A percentile compares a stretch with the other conserved stretches of the same genome.
phyloP scores from a whole-genome alignment of 2,113 vertebrate genomes.

The Loxodonta africana region DNA sequence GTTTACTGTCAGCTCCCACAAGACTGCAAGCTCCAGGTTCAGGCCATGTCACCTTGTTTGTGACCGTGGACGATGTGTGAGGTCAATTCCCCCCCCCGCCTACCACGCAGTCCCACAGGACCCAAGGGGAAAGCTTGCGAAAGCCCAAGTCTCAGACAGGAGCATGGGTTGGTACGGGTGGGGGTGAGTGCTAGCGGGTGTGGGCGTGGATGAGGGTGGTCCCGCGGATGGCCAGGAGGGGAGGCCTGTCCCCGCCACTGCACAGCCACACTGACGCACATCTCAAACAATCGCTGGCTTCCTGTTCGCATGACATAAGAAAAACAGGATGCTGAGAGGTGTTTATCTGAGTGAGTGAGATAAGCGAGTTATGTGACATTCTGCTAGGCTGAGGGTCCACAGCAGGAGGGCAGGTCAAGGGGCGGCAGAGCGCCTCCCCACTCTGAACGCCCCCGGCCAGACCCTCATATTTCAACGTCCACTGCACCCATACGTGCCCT shows the following conservation, averaged over 20 bases:
- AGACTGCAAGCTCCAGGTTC: neutral
- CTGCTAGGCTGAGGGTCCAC: constrained; percentile 18
- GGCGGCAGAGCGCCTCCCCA: too few relatives aligned
- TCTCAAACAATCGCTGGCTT: constrained; percentile 85
- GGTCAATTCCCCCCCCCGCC: fast-evolving
- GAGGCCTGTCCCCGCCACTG: constrained; percentile 54
- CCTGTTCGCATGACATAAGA: constrained; percentile 85
- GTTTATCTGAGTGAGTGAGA: constrained; percentile 83
- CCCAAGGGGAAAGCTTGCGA: neutral
- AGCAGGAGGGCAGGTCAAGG: neutral
- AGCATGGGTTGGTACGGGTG: neutral
- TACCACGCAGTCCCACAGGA: fast-evolving
- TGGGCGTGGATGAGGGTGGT: neutral
- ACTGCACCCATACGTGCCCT: neutral
- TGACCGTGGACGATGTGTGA: neutral
- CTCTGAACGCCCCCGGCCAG: neutral
- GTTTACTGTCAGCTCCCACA: fast-evolving
- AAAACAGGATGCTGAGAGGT: constrained; percentile 87
- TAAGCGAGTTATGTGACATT: constrained; percentile 76
- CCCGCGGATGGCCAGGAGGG: neutral
- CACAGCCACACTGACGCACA: constrained; percentile 83
- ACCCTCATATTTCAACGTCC: neutral
- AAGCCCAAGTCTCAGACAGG: neutral
- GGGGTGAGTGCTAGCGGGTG: neutral
- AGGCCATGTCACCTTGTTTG: too few relatives aligned